A percentile compares a stretch with the other conserved stretches of the same genome.
Conservation (phyloP, 1,140 invertebrate genomes). For the Bombus fervidus region DNA sequence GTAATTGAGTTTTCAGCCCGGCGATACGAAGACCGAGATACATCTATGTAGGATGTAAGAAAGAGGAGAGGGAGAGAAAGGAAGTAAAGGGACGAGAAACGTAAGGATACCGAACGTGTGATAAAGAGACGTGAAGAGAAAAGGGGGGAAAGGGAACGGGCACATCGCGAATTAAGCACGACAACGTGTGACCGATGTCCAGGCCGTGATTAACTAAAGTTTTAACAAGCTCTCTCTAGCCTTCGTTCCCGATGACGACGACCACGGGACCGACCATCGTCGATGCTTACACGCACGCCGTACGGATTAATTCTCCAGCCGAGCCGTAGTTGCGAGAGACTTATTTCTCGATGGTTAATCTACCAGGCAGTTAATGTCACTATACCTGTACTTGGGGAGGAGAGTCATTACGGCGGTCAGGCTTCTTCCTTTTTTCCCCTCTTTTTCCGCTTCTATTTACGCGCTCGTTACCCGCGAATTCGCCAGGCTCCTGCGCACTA, state of each 20-base stretch:
- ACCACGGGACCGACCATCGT: background rate
- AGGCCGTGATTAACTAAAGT: constrained; percentile 77
- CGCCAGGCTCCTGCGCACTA: background rate
- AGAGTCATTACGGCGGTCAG: constrained; percentile 24
- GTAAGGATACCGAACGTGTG: constrained; percentile 24
- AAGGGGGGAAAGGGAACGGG: constrained; percentile 47
- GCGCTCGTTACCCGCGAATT: constrained; percentile 22
- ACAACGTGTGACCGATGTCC: constrained; percentile 79
- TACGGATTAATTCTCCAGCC: constrained; percentile 36
- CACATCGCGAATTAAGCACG: constrained; percentile 76
- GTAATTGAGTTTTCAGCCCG: constrained; percentile 81
- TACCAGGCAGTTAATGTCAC: constrained; percentile 44
- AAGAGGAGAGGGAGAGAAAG: constrained; percentile 33
- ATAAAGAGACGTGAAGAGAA: constrained; percentile 53
- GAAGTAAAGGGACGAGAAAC: constrained; percentile 43
- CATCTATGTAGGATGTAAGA: constrained; percentile 72
- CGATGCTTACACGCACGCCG: constrained; percentile 15
- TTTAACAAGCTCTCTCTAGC: constrained; percentile 75
- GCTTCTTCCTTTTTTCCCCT: background rate
- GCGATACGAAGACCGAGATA: constrained; percentile 76
- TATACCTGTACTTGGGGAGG: background rate
- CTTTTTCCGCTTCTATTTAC: background rate
- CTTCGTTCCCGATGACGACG: background rate
- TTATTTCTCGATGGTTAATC: constrained; percentile 42
- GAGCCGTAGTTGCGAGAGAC: background rate